Evolutionary conservation across 1,140 invertebrate genomes (phyloP).

Genomic region (Drosophila azteca): DNA sequence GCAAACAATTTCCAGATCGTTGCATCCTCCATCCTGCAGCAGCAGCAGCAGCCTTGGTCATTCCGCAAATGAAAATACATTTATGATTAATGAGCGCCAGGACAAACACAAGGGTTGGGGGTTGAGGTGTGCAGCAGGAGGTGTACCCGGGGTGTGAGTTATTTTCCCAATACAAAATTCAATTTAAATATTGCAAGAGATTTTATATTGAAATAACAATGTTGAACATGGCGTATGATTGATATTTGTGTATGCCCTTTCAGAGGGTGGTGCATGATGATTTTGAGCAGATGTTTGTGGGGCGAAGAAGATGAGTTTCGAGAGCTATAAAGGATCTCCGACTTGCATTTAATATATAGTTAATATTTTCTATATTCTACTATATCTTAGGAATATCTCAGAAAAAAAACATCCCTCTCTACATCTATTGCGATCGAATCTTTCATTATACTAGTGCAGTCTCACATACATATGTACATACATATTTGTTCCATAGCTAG

Average conservation of each 20-base stretch:
- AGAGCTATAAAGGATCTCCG: background rate
- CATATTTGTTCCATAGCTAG: too few species aligned
- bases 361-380: too few species aligned
- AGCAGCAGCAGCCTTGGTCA: background rate
- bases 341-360: too few species aligned
- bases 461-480: too few species aligned
- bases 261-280: background rate
- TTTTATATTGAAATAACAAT: background rate
- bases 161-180: conserved; percentile 24
- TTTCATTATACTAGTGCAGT: too few species aligned
- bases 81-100: conserved; percentile 64
- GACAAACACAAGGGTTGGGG: background rate
- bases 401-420: too few species aligned
- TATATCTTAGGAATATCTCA: too few species aligned
- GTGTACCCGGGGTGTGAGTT: conserved; percentile 21
- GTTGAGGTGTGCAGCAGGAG: too few species aligned
- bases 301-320: too few species aligned
- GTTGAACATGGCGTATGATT: conserved; percentile 41
- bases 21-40: conserved; percentile 33
- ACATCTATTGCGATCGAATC: too few species aligned
- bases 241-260: conserved; percentile 19
- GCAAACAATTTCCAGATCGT: conserved; percentile 64
- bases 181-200: conserved; percentile 8
- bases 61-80: conserved; percentile 47
- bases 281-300: background rate